Base-by-base conservation (phyloP, 2,113 vertebrate genomes). In the Cynoglossus semilaevis region DNA sequence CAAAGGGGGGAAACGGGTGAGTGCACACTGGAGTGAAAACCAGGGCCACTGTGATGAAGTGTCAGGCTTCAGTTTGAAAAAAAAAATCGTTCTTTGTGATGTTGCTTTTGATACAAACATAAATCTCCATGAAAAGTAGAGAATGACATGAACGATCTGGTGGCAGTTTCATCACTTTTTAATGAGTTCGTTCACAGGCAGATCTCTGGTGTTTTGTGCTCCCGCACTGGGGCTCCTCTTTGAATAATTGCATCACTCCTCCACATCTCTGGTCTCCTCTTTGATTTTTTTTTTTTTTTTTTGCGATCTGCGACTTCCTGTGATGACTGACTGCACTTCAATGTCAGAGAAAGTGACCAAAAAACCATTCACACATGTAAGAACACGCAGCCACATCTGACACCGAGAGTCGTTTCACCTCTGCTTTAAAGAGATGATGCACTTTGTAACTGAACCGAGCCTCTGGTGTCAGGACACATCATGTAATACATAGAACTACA, bases 221-320 rank as follows among this genome's bases (percentile, higher is more conserved):
- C 51, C n/a, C 45, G 29, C 16, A 58, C 19, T 19, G 40, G 47
- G 59, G 48, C 46, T 54, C 47, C 60, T 37, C 50, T 53, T 46
- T 4, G 50, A 61, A 60, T 70, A 54, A 74, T 79, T 16, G 67
- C 58, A 67, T 67, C 67, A 67, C 68, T 63, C 64, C 52, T 79
- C 49, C 41, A 41, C 38, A 41, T 41, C 22, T 29, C 22, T n/a
- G n/a, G n/a, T 2, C 22, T 4, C 2, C 22, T 29, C 22, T 29
- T 29, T 29, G 22, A 29, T n/a, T n/a, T n/a, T n/a, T n/a, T n/a
- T n/a, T n/a, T n/a, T n/a, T n/a, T n/a, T n/a, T n/a, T n/a, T n/a
- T n/a, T n/a, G n/a, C n/a, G n/a, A n/a, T n/a, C n/a, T n/a, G n/a
- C n/a, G n/a, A n/a, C n/a, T n/a, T n/a, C n/a, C n/a, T n/a, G n/a